These are phyloP conservation scores for Mythimna pallens DNA, from an alignment of 2,888 invertebrate species.

Conservation along the genomic window DNA sequence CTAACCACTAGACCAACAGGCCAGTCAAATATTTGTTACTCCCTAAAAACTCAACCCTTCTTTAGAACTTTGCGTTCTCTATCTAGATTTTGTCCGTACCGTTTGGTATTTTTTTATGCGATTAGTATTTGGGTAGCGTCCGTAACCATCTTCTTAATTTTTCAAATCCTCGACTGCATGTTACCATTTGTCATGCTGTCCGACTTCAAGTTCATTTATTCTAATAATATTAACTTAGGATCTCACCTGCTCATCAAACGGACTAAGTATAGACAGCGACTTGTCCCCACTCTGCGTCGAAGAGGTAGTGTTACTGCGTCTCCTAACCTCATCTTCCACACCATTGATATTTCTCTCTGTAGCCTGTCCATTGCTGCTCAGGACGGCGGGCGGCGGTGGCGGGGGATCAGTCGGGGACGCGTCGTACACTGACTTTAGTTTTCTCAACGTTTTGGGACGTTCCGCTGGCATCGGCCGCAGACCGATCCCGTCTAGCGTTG, in stretches of 20 bases:
- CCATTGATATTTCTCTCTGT: slow-evolving; percentile 81
- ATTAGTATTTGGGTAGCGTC: too few species aligned
- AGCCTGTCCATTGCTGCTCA: slow-evolving; percentile 86
- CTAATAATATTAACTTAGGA: not conserved
- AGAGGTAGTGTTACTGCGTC: slow-evolving; percentile 84
- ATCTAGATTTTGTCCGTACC: too few species aligned
- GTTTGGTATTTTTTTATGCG: too few species aligned
- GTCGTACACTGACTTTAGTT: slow-evolving; percentile 94
- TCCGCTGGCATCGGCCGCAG: slow-evolving; percentile 92
- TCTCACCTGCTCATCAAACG: slow-evolving; percentile 94
- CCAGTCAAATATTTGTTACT: too few species aligned
- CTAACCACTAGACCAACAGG: too few species aligned
- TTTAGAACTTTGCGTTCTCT: too few species aligned
- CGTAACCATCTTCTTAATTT: too few species aligned
- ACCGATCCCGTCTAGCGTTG: slow-evolving; percentile 92
- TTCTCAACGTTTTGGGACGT: slow-evolving; percentile 94
- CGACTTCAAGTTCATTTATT: not conserved
- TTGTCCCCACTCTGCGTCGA: slow-evolving; percentile 87
- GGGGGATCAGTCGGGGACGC: slow-evolving; percentile 84
- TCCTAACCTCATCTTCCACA: slow-evolving; percentile 88
- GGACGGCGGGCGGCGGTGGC: slow-evolving; percentile 70
- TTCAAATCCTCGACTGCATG: too few species aligned
- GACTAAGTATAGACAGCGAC: slow-evolving; percentile 93
- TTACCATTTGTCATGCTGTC: too few species aligned
- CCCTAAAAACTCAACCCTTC: too few species aligned